Base-by-base conservation (phyloP, 2,888 invertebrate species). In the Cinara cedri region DNA sequence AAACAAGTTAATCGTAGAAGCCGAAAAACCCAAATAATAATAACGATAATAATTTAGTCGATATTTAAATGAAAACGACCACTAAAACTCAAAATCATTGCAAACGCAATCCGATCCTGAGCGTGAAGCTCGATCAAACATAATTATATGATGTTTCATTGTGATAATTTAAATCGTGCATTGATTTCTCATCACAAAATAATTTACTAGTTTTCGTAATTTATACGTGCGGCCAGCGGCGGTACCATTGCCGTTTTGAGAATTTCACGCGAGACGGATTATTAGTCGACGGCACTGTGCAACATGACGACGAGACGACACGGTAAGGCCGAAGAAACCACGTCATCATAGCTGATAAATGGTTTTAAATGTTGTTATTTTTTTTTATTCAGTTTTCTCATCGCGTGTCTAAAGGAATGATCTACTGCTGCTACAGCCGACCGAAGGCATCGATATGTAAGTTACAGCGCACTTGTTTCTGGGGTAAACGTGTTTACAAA, bases 241-340 rank as follows among this genome's bases (percentile, higher is more conserved):
- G 49, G 34, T 6, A 68, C 14, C 16, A 34, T 54, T 54, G 26
- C n/a, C 68, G 68, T 54, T 70, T 70, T n/a, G 34, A 54, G 34
- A 54, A 70, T 70, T 54, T 26, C 51, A 34, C 51, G 11, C 9
- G 13, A 54, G 34, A 34, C 34, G 51, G 68, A 70, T 34, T 34
- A 34, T 70, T 70, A 54, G 51, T 54, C 68, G 68, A 8, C 26
- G 49, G 68, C 49, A 49, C 68, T 68, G 26, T 66, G 54, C 54
- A 70, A 54, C 34, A 54, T 70, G 19, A 26, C 26, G 51, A 68
- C 68, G 46, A n/a, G n/a, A 24, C 65, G 24, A 65, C 65, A 70
- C 68, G 51, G 54, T 70, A 70, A 54, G 70, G n/a, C n/a, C n/a
- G n/a, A n/a, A n/a, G n/a, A n/a, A n/a, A 70, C 42, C n/a, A 63